Base-by-base conservation (phyloP, 2,888 invertebrate genomes). In the Dryocosmus kuriphilus region DNA sequence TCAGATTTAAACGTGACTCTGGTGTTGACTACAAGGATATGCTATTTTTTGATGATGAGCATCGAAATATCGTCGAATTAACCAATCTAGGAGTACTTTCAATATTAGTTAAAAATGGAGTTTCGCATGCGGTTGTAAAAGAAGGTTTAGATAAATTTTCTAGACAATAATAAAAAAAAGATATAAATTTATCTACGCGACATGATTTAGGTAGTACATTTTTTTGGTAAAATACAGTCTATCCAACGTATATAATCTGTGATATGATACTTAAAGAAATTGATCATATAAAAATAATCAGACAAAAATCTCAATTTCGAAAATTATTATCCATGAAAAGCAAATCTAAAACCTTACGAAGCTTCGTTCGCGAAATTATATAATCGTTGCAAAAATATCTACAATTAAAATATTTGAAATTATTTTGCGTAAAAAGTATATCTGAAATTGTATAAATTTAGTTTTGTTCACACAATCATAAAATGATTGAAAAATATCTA, bases 1-100 rank as follows among this genome's bases (percentile, higher is more conserved):
- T 77, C 87, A 95, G 95, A 82, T 93, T 95, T 79, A 92, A 93
- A 77, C 89, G 92, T 79, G 85, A 92, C 62, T 93, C 90, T 19
- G 85, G 85, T 5, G 73, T 83, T 11, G 85, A 87, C 14, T 90
- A 88, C 55, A 86, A 87, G 78, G 88, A 90, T 67, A 90, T 90
- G 88, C 78, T 90, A 74, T 90, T 90, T 75, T 90, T 90, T 79
- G 90, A 90, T 46, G 90, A 90, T 76, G 90, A 90, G 77, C 62
- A 85, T 0, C 85, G 90, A 80, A 90, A 90, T 82, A 90, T 90
- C 65, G 76, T 75, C 27, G 90, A 90, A 76, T 83, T 89, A 41
- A 85, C 83, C 41, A 85, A 87, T 84, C 82, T 93, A 61, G 94
- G 94, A 74, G 94, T 94, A 8, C 88, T 92, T 5, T 93, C 93